Evolutionary conservation across 1,140 invertebrate species (phyloP).

Genomic region (Colletes gigas): DNA sequence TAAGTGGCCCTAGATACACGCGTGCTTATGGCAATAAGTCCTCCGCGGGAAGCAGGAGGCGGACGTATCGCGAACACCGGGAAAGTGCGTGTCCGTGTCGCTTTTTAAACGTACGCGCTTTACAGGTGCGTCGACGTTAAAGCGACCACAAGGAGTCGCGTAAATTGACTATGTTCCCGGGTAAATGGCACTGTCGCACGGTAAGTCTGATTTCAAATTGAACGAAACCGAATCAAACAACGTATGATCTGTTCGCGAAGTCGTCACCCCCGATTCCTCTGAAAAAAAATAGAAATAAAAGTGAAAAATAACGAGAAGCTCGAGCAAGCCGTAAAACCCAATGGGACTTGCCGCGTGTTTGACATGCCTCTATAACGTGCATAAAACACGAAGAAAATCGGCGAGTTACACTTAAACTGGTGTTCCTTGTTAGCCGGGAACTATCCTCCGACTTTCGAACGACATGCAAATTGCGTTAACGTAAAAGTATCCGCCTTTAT

Average conservation of each 20-base stretch:
- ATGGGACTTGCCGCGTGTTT: too few species aligned
- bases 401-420: too few species aligned
- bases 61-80: constrained; percentile 6
- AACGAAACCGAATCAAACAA: too few species aligned
- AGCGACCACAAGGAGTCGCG: constrained; percentile 5
- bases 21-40: constrained; percentile 47
- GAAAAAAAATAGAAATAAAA: too few species aligned
- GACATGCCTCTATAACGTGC: too few species aligned
- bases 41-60: constrained; percentile 1
- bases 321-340: too few species aligned
- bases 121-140: constrained; percentile 33
- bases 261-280: too few species aligned
- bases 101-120: constrained; percentile 1
- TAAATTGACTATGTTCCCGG: constrained; percentile 22
- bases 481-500: background rate
- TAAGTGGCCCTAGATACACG: constrained; percentile 52
- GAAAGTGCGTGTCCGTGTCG: constrained; percentile 36
- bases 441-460: background rate
- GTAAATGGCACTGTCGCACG: background rate
- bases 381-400: too few species aligned
- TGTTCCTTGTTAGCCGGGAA: too few species aligned
- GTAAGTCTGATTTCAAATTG: background rate
- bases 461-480: background rate
- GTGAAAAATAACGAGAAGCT: too few species aligned
- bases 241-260: too few species aligned